Conservation (phyloP, 2,888 invertebrate genomes). For the Toxonevra muliebris region DNA sequence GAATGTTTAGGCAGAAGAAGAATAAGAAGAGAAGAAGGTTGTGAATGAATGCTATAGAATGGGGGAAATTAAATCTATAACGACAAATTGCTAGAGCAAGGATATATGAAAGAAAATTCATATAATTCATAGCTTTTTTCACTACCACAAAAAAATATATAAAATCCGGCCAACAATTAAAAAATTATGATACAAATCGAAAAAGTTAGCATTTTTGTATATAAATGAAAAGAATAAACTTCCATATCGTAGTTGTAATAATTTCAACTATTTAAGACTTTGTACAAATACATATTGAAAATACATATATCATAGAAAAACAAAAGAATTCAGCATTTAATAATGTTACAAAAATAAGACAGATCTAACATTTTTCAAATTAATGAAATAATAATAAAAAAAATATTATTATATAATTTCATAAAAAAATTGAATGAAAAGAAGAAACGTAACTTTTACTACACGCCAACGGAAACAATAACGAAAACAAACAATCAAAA, state of each 20-base stretch:
- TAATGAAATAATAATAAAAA: conserved; percentile 31
- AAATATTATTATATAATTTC: conserved; percentile 6
- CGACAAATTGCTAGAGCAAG: not conserved
- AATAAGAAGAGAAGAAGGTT: no score
- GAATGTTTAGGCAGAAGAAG: conserved; percentile 33
- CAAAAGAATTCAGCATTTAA: conserved; percentile 3
- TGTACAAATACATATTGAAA: conserved; percentile 48
- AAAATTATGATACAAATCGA: conserved; percentile 6
- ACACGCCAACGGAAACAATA: no score
- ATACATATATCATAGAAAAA: not conserved
- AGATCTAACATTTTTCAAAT: no score
- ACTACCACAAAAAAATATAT: not conserved
- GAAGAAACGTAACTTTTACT: no score
- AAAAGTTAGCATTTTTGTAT: conserved; percentile 16
- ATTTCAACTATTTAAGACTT: conserved; percentile 36
- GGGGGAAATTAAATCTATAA: not conserved
- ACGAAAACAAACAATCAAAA: conserved; percentile 13
- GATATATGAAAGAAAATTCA: no score
- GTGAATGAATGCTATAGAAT: not conserved
- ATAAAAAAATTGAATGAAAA: conserved; percentile 2
- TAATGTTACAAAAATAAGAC: no score
- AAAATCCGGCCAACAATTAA: not conserved
- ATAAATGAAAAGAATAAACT: conserved; percentile 35
- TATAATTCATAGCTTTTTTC: not conserved
- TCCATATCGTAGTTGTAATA: conserved; percentile 43